Conservation (phyloP, 2,113 vertebrate species). For the Dolichallabes microphthalmus region DNA sequence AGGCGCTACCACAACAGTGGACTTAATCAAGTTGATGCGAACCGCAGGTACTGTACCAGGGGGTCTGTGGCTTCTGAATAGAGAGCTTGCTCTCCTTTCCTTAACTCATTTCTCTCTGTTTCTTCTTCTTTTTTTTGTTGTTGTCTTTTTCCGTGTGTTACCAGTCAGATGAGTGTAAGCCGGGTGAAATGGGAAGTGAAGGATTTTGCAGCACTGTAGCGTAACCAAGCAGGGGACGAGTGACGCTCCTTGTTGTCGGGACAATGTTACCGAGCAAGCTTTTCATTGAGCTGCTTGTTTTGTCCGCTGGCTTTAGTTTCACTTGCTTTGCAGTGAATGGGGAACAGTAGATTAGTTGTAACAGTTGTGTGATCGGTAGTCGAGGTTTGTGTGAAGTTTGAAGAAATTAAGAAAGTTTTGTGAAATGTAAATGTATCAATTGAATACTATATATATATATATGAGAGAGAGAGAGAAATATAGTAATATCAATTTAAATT, state of each 20-base stretch:
- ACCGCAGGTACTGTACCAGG: conserved; percentile 87
- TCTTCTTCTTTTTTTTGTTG: not conserved
- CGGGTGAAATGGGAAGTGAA: conserved; percentile 37
- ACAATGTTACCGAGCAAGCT: conserved; percentile 48
- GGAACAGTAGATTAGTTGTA: conserved; percentile 24
- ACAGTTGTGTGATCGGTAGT: conserved; percentile 33
- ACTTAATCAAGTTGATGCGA: conserved; percentile 99
- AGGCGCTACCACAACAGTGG: conserved; percentile 90
- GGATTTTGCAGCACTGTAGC: conserved; percentile 40
- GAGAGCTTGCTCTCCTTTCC: conserved; percentile 26
- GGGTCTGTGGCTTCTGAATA: conserved; percentile 39
- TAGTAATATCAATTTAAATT: not conserved
- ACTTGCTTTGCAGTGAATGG: conserved; percentile 25
- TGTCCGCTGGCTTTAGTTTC: conserved; percentile 33
- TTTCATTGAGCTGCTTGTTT: conserved; percentile 50
- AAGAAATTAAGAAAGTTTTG: not conserved
- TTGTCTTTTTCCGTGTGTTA: conserved; percentile 14
- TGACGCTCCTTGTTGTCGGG: conserved; percentile 45
- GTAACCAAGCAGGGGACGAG: conserved; percentile 45
- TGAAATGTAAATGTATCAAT: not conserved
- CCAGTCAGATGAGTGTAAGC: conserved; percentile 23
- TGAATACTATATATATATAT: not conserved
- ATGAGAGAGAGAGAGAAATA: too few species aligned
- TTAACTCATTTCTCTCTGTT: conserved; percentile 27
- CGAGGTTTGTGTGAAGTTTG: conserved; percentile 6